phyloP scores from a whole-genome alignment of 2,113 vertebrate genomes.

The Lutjanus erythropterus region DNA sequence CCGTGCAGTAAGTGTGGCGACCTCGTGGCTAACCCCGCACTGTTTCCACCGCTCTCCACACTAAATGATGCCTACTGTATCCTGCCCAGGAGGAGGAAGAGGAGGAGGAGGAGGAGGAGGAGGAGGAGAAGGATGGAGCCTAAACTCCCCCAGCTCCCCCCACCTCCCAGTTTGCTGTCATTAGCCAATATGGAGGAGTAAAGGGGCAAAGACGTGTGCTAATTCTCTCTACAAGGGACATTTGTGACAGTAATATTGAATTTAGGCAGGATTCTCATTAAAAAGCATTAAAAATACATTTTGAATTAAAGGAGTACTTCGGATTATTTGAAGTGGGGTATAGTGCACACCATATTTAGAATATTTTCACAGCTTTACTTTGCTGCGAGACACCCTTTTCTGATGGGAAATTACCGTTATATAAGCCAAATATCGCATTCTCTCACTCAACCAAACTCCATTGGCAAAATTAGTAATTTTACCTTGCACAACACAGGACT shows the following conservation, averaged over 20 bases:
- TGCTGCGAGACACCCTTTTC: too few relatives aligned
- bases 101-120: conserved; percentile 15
- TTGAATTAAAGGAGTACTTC: not conserved
- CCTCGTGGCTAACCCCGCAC: conserved; percentile 74
- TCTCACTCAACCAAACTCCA: too few relatives aligned
- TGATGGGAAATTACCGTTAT: too few relatives aligned
- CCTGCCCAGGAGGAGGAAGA: conserved; percentile 52
- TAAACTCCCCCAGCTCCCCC: not conserved
- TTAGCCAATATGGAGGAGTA: conserved; percentile 28
- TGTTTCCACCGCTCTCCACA: conserved; percentile 71
- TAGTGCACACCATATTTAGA: too few relatives aligned
- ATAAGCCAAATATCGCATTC: too few relatives aligned
- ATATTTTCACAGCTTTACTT: too few relatives aligned
- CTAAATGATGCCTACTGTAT: conserved; percentile 78
- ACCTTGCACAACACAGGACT: too few relatives aligned
- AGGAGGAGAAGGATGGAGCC: conserved; percentile 11
- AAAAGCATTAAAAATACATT: not conserved
- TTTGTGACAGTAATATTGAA: conserved; percentile 13
- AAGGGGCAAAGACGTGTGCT: conserved; percentile 39
- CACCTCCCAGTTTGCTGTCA: conserved; percentile 8
- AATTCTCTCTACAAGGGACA: conserved; percentile 24
- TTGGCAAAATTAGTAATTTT: too few relatives aligned
- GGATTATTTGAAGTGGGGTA: too few relatives aligned
- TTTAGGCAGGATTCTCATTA: too few relatives aligned
- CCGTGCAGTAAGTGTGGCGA: conserved; percentile 83